Evolutionary conservation across 2,888 invertebrate species (phyloP), one percentile per base, ranked within the genome.

Genomic region (Platycheirus albimanus): DNA sequence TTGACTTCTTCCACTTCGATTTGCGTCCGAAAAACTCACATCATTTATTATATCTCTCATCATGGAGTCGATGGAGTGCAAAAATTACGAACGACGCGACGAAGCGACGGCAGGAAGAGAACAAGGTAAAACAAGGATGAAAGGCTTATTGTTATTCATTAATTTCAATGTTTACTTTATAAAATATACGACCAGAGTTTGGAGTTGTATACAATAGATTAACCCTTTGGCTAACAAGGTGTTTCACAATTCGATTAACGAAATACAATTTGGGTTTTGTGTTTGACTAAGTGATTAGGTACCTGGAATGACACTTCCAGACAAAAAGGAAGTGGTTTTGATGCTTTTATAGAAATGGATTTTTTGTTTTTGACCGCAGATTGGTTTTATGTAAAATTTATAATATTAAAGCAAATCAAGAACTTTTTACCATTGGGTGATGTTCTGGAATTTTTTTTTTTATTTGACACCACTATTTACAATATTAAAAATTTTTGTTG

Each of bases 91-190:
- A n/a, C n/a, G n/a, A n/a, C n/a, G n/a, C n/a, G n/a, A n/a, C n/a
- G n/a, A n/a, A n/a, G n/a, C n/a, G n/a, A n/a, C n/a, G 8, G 36
- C 61, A 30, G 45, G 30, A 43, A 58, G 41, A 58, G 41, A 43
- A 43, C 43, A 19, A 61, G 51, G 51, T 54, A 63, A 67, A 43
- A n/a, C n/a, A n/a, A 67, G 78, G 71, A 71, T 64, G 83, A 74
- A 79, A 79, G 58, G 83, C 88, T 87, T 87, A 88, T 87, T 88
- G 88, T 88, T 88, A 87, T 88, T 88, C 89, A 88, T 89, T 88
- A 89, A 89, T 88, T 89, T 88, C 88, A 87, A 88, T 88, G 87
- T 88, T 88, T 87, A 86, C 87, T 85, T 87, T 88, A 87, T 88
- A 86, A 88, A 88, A 87, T 87, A 86, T 87, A 86, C 78, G 85